These are phyloP conservation scores for Oenanthe melanoleuca DNA, from an alignment of 2,113 vertebrate species.

Conservation along the genomic window DNA sequence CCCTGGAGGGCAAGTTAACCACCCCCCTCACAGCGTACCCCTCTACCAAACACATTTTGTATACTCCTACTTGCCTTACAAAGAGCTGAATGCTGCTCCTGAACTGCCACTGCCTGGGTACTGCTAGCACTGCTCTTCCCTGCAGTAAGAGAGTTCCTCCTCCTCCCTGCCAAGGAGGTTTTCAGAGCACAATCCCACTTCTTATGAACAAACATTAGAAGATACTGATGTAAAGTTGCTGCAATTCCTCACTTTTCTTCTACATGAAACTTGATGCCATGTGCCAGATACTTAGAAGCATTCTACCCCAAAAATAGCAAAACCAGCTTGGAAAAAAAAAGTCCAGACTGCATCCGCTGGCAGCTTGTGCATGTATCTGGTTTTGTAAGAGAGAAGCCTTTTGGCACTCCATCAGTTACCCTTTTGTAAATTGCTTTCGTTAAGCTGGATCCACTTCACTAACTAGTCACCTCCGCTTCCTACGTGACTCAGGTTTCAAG, in stretches of 20 bases:
- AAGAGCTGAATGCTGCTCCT: not conserved
- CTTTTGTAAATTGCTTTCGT: not conserved
- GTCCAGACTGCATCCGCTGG: not conserved
- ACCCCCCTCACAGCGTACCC: accelerated
- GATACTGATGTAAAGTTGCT: not conserved
- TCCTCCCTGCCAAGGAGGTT: not conserved
- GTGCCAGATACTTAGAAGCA: constrained; percentile 12
- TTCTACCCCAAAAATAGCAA: constrained; percentile 52
- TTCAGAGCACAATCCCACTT: not conserved
- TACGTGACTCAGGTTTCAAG: constrained; percentile 55
- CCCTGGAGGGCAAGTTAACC: not conserved
- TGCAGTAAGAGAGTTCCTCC: not conserved
- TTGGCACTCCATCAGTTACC: not conserved
- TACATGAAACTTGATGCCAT: constrained; percentile 14
- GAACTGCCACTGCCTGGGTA: not conserved
- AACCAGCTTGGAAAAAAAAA: not conserved
- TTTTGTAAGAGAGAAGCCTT: constrained; percentile 30
- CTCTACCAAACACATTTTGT: not conserved
- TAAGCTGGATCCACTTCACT: constrained; percentile 37
- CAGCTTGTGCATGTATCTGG: not conserved
- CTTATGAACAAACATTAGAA: not conserved
- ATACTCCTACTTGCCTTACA: not conserved
- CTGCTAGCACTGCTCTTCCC: not conserved
- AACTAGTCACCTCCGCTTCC: constrained; percentile 60
- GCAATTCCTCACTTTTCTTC: constrained; percentile 36